A percentile compares a stretch with the other conserved stretches of the same genome.
These are phyloP conservation scores for Melanargia galathea DNA, from an alignment of 2,888 invertebrate genomes.

Conservation along the genomic window DNA sequence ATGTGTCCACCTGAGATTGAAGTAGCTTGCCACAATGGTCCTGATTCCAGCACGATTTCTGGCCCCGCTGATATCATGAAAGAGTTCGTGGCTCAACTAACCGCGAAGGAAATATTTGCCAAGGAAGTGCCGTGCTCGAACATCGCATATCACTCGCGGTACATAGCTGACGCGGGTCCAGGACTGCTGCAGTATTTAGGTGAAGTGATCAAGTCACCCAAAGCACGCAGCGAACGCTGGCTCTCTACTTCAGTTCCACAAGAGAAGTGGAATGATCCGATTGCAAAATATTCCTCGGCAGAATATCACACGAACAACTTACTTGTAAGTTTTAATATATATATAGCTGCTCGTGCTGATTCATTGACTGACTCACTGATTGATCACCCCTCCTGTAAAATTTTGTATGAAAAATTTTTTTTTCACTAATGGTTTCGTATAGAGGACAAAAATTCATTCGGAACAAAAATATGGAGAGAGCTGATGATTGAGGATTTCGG, in stretches of 20 bases:
- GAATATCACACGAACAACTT: constrained; percentile 93
- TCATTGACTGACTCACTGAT: too few species aligned
- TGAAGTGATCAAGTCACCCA: constrained; percentile 82
- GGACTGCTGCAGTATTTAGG: constrained; percentile 81
- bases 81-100: constrained; percentile 78
- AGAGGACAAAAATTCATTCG: too few species aligned
- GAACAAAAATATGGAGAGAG: too few species aligned
- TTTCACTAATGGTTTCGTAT: too few species aligned
- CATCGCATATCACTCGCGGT: constrained; percentile 94
- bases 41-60: constrained; percentile 89
- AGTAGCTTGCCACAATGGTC: constrained; percentile 91
- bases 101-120: constrained; percentile 61
- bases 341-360: too few species aligned
- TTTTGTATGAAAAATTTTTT: too few species aligned
- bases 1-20: constrained; percentile 82
- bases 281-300: constrained; percentile 84
- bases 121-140: constrained; percentile 85
- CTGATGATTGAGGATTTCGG: too few species aligned
- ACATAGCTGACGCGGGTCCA: constrained; percentile 83
- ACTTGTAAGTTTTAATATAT: constrained; percentile 67
- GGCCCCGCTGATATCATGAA: constrained; percentile 86
- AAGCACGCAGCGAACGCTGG: constrained; percentile 87
- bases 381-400: too few species aligned
- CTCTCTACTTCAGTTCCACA: constrained; percentile 89
- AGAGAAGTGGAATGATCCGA: constrained; percentile 78